These are phyloP conservation scores for Myiotriccus ornatus DNA, from an alignment of 2,797 vertebrate genomes.

Conservation along the genomic window DNA sequence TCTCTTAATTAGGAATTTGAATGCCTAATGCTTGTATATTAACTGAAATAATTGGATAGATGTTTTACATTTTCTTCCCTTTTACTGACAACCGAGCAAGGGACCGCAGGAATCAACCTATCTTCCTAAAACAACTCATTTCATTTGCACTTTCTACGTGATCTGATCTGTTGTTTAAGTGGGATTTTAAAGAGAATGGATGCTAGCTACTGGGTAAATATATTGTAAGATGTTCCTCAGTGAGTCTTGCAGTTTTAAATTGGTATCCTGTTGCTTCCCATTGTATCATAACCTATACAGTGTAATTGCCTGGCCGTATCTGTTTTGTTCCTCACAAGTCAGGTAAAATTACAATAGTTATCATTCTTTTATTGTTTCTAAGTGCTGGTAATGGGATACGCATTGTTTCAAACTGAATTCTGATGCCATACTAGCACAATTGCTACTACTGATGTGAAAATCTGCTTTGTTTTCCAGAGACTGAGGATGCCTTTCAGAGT, in stretches of 20 bases:
- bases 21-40: conserved; percentile 86
- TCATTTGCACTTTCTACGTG: conserved; percentile 74
- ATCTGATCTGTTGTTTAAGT: conserved; percentile 36
- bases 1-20: conserved; percentile 93
- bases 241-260: background rate
- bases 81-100: conserved; percentile 74
- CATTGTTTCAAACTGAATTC: background rate
- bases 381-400: background rate
- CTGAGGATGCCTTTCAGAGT: background rate
- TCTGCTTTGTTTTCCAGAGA: background rate
- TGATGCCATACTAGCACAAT: background rate
- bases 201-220: background rate
- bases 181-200: conserved; percentile 18
- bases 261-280: background rate
- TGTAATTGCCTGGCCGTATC: background rate
- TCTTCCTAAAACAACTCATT: conserved; percentile 63
- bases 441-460: background rate
- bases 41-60: conserved; percentile 90
- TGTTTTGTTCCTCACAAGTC: background rate
- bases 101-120: conserved; percentile 71
- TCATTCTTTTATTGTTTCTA: background rate
- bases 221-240: background rate
- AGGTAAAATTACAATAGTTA: background rate
- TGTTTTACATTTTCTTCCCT: conserved; percentile 81
- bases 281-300: background rate